A percentile compares a stretch with the other conserved stretches of the same genome.
Conservation (phyloP, 35 echinoderm and acorn worm species). For the Apostichopus californicus region DNA sequence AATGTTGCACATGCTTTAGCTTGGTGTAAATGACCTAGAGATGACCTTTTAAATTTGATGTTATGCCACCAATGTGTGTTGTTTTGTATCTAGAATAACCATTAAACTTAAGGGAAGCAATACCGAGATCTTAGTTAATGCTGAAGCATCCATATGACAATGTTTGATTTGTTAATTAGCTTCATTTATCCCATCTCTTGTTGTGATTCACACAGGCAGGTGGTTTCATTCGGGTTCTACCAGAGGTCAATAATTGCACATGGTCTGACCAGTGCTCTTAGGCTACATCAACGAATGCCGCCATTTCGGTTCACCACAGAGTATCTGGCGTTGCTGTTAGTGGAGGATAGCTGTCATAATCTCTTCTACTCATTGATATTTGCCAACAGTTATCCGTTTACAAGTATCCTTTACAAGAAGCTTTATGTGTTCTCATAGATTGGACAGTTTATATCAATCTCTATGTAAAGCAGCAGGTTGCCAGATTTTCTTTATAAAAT, state of each 20-base stretch:
- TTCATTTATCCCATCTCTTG: too few relatives aligned
- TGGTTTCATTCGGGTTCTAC: constrained; percentile 66
- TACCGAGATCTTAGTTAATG: too few relatives aligned
- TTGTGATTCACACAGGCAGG: constrained; percentile 43
- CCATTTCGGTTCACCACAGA: constrained; percentile 73
- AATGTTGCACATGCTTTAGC: too few relatives aligned
- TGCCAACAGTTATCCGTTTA: constrained; percentile 91
- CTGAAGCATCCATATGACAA: background rate
- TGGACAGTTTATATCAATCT: too few relatives aligned
- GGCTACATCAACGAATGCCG: constrained; percentile 94
- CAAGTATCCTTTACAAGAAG: constrained; percentile 88
- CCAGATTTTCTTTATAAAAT: too few relatives aligned
- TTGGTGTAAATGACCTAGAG: too few relatives aligned
- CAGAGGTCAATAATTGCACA: constrained; percentile 91
- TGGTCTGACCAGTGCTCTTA: constrained; percentile 89
- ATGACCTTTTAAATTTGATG: too few relatives aligned
- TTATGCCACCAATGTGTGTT: too few relatives aligned
- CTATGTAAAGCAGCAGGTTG: too few relatives aligned
- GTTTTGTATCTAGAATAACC: too few relatives aligned
- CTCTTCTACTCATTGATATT: constrained; percentile 96
- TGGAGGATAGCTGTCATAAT: constrained; percentile 98
- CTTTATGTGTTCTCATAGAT: too few relatives aligned
- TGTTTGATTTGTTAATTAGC: too few relatives aligned
- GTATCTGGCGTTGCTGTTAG: constrained; percentile 74
- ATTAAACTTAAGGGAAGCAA: background rate